Evolutionary conservation across 2,888 invertebrate genomes (phyloP), one percentile per base, ranked within the genome.

Genomic region (Drosophila pseudotakahashii): DNA sequence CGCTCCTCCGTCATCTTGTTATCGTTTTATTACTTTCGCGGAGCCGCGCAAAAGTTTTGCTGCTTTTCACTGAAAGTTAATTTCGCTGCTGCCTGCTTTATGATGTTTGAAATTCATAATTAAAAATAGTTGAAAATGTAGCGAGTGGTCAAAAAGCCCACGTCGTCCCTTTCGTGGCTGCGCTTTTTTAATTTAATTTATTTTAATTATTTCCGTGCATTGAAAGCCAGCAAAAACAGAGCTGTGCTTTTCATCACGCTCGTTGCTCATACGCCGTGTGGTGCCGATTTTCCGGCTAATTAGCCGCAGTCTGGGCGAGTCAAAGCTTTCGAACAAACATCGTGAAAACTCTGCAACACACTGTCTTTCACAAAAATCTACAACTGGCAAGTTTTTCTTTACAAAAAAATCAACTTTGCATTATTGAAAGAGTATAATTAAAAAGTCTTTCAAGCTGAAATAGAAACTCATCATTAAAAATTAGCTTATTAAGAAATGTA

Each of bases 61-160:
- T 61, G 66, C 52, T 59, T 85, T 59, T 81, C 76, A 74, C n/a
- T 79, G 67, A 88, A 85, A 88, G 82, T 85, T 82, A 70, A 81
- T 85, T 81, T 88, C 61, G 34, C 47, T 14, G 53, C 47, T 68
- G 34, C 26, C 26, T 26, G 19, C 48, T 50, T 39, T 34, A 57
- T 60, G 78, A 67, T 80, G 84, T 81, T 55, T 67, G 64, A 80
- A 77, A 80, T 72, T 80, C 84, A 83, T 86, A 86, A 88, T 82
- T 83, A 82, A 88, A 74, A 82, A 82, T 88, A 83, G 82, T 82
- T 80, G 63, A 45, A 73, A 77, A 69, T 79, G 63, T 55, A 75
- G 66, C 53, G 42, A 51, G 50, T 58, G 47, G 54, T 58, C 39
- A 39, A 13, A 39, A 13, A 30, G 30, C 9, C 36, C 45, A 45